Percentiles rank a stretch among this genome's conserved stretches.
Evolutionary conservation across 2,888 invertebrate species (phyloP).

Genomic region (Xestoiulus laeticollis): DNA sequence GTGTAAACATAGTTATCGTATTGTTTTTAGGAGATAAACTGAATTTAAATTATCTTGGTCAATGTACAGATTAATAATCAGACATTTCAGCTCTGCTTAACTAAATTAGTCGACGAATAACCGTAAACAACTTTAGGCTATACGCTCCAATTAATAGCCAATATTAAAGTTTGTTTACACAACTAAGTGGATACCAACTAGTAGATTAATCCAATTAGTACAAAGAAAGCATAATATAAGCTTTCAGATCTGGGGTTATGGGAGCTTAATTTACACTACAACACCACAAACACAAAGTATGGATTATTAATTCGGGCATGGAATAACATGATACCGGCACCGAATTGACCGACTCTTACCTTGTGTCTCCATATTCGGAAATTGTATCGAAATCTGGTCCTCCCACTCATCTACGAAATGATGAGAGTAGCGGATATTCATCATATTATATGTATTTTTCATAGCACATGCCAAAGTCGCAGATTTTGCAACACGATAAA

Average conservation of each 20-base stretch:
- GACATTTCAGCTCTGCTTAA: background rate
- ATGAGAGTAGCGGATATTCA: background rate
- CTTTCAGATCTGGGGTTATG: background rate
- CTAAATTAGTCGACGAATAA: background rate
- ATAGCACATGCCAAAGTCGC: background rate
- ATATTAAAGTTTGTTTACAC: background rate
- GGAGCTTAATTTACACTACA: too few species aligned
- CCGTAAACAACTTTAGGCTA: background rate
- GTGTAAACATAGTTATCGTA: background rate
- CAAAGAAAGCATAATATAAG: background rate
- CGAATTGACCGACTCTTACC: background rate
- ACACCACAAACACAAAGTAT: background rate
- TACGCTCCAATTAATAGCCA: background rate
- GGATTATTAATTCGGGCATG: background rate
- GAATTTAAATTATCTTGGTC: background rate
- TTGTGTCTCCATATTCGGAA: background rate
- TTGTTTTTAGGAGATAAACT: background rate
- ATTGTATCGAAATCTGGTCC: background rate
- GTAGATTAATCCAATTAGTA: too few species aligned
- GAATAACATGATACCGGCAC: background rate
- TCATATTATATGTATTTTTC: background rate
- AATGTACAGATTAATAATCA: background rate
- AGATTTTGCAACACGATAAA: background rate
- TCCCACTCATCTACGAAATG: constrained; percentile 5
- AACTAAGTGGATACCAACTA: too few species aligned